Percentiles rank a stretch among this genome's conserved stretches.
Evolutionary conservation across 2,888 invertebrate genomes (phyloP).

Genomic region (Atrina japonica): DNA sequence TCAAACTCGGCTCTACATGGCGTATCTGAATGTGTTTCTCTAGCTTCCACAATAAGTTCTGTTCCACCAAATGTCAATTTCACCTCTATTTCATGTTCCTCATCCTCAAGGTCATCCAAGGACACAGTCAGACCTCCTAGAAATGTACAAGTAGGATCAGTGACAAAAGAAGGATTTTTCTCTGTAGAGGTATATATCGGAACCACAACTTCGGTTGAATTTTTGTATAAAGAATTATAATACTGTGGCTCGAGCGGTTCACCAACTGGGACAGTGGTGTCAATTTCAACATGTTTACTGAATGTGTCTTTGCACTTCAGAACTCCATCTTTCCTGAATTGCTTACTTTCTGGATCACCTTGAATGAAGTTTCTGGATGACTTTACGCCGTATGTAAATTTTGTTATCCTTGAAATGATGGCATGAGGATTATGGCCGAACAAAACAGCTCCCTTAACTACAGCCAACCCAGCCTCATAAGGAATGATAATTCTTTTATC

Average conservation of each 20-base stretch:
- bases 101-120: constrained; percentile 1
- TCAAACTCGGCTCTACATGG: constrained; percentile 43
- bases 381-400: constrained; percentile 50
- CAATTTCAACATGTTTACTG: constrained; percentile 47
- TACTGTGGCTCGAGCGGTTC: constrained; percentile 34
- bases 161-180: constrained; percentile 37
- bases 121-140: constrained; percentile 46
- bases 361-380: constrained; percentile 33
- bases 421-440: constrained; percentile 51
- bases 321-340: constrained; percentile 32
- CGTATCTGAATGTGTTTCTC: constrained; percentile 35
- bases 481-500: constrained; percentile 52
- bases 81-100: constrained; percentile 31
- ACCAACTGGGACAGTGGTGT: constrained; percentile 42
- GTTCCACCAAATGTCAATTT: constrained; percentile 56
- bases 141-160: constrained; percentile 40
- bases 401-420: constrained; percentile 45
- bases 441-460: constrained; percentile 55
- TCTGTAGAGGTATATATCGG: constrained; percentile 46
- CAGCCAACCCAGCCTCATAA: constrained; percentile 49
- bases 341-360: constrained; percentile 41
- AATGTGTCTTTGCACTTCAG: constrained; percentile 46
- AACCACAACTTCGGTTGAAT: constrained; percentile 35
- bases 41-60: constrained; percentile 49
- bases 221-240: constrained; percentile 39